Evolutionary conservation across 2,797 vertebrate genomes (phyloP), one percentile per base, ranked within the genome.

Genomic region (Syngnathus acus): DNA sequence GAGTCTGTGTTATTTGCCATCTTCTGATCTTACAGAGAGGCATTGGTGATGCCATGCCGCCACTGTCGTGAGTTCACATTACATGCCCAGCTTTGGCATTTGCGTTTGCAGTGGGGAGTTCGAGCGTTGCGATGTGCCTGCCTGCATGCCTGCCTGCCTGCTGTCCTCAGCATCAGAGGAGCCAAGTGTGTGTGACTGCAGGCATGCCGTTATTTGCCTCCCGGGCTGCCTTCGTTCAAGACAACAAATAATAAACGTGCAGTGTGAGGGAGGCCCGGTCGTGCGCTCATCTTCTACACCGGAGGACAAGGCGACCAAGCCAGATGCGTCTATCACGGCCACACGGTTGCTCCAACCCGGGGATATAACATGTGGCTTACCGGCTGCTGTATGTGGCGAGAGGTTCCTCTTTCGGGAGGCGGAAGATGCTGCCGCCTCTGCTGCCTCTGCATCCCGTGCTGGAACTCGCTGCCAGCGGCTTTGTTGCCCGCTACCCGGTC

Each of bases 301-400:
- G 72, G 55, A 47, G 73, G 74, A 79, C 72, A 74, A 62, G 77
- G 64, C 65, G 57, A 69, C 71, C 75, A 71, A 58, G 50, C 74
- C 63, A 66, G 42, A 65, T 77, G 39, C 69, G 77, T 78, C 72
- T 65, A 68, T 47, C 66, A 67, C 50, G 62, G 47, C 55, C 37
- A 78, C 62, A 73, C 72, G 0, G 37, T 21, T 37, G 60, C 16
- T 48, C 5, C 43, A 38, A 45, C 8, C 13, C 59, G 45, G 40
- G 42, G 50, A 59, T 55, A 43, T 19, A 64, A 64, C 23, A 23
- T 17, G 47, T 42, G 48, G 80, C 90, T 89, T 88, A 91, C 89
- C 90, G 89, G 90, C 87, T 91, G 89, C 79, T 90, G 87, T 77
- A 86, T 89, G 82, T 87, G 89, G 2, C 83, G 89, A 87, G 91